Conservation (phyloP, 2,113 vertebrate genomes). For the Aldabrachelys gigantea region DNA sequence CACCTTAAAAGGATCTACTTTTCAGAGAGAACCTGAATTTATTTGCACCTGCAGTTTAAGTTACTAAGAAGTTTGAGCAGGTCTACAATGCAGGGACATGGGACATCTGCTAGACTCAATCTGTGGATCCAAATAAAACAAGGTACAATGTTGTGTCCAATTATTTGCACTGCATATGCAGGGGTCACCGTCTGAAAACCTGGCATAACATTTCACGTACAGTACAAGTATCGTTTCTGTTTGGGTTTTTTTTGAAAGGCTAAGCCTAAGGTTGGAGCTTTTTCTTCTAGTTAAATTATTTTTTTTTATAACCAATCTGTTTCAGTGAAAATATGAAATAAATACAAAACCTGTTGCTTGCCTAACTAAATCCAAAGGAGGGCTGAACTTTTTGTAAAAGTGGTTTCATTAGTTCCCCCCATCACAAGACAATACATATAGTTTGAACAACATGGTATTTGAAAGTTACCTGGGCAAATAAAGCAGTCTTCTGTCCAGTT, state of each 20-base stretch:
- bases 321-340: neutral
- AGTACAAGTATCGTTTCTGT: neutral
- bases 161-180: neutral
- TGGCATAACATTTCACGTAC: neutral
- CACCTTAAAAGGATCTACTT: neutral
- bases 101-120: neutral
- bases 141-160: neutral
- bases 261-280: neutral
- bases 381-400: neutral
- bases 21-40: neutral
- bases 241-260: neutral
- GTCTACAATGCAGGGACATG: neutral
- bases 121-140: neutral
- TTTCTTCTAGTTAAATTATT: neutral
- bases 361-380: neutral
- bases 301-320: neutral
- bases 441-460: neutral
- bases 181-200: neutral
- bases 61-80: neutral
- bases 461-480: conserved; percentile 90
- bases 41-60: neutral
- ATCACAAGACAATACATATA: neutral
- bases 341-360: neutral
- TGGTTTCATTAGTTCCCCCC: neutral
- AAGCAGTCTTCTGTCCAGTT: conserved; percentile 93